phyloP scores from a whole-genome alignment of 92 coral and sea anemone species.

The Bergia puertoricense region DNA sequence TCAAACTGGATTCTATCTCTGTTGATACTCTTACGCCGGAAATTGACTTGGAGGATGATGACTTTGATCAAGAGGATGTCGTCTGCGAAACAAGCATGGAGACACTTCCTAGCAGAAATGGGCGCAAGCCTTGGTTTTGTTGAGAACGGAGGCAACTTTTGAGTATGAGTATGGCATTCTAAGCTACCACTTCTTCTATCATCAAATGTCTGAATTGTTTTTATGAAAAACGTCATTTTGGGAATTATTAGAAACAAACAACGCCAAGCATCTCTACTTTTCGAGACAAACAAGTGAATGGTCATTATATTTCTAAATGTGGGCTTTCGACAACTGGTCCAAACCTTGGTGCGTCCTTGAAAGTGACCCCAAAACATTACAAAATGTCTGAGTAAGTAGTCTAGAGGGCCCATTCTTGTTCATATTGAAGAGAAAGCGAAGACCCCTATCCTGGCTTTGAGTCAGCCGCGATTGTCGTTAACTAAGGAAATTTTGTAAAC shows the following conservation, averaged over 20 bases:
- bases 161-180: too few relatives aligned
- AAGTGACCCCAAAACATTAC: too few relatives aligned
- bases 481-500: background rate
- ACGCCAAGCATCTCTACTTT: background rate
- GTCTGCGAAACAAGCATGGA: background rate
- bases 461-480: background rate
- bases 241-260: too few relatives aligned
- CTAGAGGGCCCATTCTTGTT: too few relatives aligned
- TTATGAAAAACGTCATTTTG: too few relatives aligned
- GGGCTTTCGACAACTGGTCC: too few relatives aligned
- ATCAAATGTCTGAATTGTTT: too few relatives aligned
- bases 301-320: background rate
- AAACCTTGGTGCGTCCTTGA: too few relatives aligned
- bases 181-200: too few relatives aligned
- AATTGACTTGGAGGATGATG: slow-evolving; percentile 51
- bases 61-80: slow-evolving; percentile 11
- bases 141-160: background rate
- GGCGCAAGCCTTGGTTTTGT: background rate
- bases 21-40: slow-evolving; percentile 66
- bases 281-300: background rate
- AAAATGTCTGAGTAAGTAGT: too few relatives aligned
- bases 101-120: background rate
- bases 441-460: background rate
- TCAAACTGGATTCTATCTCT: slow-evolving; percentile 54
- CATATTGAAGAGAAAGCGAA: too few relatives aligned